Conservation (phyloP, 1,140 invertebrate genomes). For the Cydia splendana region DNA sequence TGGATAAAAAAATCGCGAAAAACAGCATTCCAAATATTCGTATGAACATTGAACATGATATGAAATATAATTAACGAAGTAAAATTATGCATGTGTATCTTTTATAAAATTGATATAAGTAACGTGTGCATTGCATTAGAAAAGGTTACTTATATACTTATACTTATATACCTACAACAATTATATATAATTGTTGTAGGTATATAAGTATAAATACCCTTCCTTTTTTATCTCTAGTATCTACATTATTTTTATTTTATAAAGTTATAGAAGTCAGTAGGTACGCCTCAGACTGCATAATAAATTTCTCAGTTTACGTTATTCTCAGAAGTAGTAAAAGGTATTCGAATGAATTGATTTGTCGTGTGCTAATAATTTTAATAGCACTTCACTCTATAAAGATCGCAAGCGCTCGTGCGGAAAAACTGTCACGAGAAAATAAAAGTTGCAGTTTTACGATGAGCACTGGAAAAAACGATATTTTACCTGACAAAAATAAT, state of each 20-base stretch:
- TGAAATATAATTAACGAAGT: too few species aligned
- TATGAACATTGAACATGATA: too few species aligned
- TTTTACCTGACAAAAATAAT: conserved; percentile 14
- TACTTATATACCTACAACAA: neutral
- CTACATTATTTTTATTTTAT: neutral
- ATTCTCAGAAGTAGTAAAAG: conserved; percentile 17
- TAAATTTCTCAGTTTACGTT: neutral
- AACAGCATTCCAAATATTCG: neutral
- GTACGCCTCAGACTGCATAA: neutral
- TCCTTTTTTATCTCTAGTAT: neutral
- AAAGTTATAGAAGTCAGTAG: neutral
- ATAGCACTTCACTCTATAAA: conserved; percentile 28
- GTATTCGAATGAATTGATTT: conserved; percentile 27
- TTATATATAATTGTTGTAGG: neutral
- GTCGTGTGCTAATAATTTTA: conserved; percentile 31
- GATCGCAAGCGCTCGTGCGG: conserved; percentile 25
- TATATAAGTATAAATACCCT: neutral
- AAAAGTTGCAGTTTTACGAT: conserved; percentile 20
- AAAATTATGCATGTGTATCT: too few species aligned
- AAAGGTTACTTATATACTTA: too few species aligned
- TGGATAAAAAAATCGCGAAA: neutral
- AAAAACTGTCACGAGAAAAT: conserved; percentile 31
- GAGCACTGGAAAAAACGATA: conserved; percentile 23
- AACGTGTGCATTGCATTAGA: too few species aligned
- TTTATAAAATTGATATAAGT: too few species aligned